Base-by-base conservation (phyloP, 2,888 invertebrate genomes). In the Suillia variegata region DNA sequence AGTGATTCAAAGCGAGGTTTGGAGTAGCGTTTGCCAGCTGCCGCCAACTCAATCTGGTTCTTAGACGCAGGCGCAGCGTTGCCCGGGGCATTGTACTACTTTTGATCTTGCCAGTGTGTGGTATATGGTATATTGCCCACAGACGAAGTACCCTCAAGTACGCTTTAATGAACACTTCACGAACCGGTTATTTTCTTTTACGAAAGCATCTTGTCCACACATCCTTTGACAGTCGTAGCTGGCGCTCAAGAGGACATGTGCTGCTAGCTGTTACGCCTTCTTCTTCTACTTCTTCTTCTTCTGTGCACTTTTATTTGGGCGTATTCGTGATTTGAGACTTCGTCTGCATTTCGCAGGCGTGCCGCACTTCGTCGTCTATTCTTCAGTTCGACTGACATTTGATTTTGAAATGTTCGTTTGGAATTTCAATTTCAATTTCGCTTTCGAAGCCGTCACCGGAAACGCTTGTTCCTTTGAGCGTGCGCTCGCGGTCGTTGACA, bases 381-480 rank as follows among this genome's bases (percentile, higher is more conserved):
- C 64, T 63, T 21, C 26, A 50, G 49, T 33, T 58, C 56, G 58
- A 50, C 70, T 75, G 75, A 68, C 70, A 76, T 73, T 76, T 78
- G 74, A 76, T 49, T 48, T 20, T 45, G 18, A 56, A 22, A 17
- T 8, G 31, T 55, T 55, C 22, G 20, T 55, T 38, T 22, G 22
- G 38, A 10, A 20, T 49, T 58, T 65, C 62, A 63, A 67, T 73
- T 71, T 71, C 67, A 69, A 67, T 74, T 77, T 77, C 78, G 74
- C 70, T 78, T 70, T 69, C 70, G 65, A 54, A 63, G 61, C 61
- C 62, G 67, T 66, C 66, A 70, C 69, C 73, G 77, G 79, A 78
- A 77, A 70, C 70, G 74, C 70, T 71, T 72, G 76, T 75, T 76
- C 67, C 69, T 69, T 63, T 59, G 49, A n/a, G n/a, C n/a, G n/a